Base-by-base conservation (phyloP, 2,888 invertebrate genomes). In the Aelia acuminata region DNA sequence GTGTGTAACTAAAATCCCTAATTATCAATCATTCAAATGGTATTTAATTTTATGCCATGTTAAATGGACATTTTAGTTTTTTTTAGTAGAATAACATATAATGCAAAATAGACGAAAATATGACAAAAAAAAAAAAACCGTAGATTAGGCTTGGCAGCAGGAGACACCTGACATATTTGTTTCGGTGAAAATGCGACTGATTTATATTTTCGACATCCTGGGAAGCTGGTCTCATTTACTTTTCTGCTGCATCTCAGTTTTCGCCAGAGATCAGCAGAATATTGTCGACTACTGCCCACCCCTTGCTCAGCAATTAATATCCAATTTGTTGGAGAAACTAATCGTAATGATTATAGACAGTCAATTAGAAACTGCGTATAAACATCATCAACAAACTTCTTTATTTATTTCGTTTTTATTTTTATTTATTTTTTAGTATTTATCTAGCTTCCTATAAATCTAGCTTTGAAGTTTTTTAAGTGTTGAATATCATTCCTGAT, bases 221-320 rank as follows among this genome's bases (percentile, higher is more conserved):
- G 63, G 35, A 70, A 35, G 31, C 31, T 31, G 63, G 31, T 20
- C 35, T 35, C 35, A 43, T 7, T 70, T 13, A 0, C 15, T 26
- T 70, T 70, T 70, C 63, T 70, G 63, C 63, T 70, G 63, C 31
- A 7, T 70, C 63, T 70, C 35, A 35, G 20, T 70, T 70, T 70
- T 70, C 20, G 3, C 31, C 31, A 35, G 7, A 15, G 26, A 35
- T 70, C 63, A 70, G 63, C 63, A 35, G 35, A 70, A 70, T 70
- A 70, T 20, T 35, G 63, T 2, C 63, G 26, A 31, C 5, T 15
- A 35, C 63, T 70, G 35, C 20, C 3, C 63, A 20, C 18, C 1
- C 63, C n/a, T 10, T 7, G 4, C 18, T 70, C 63, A 70, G 63
- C 63, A 70, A 35, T 35, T 70, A 63, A 31, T 63, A 35, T 20